These are phyloP conservation scores for Odontomyia ornata DNA, from an alignment of 2,888 invertebrate genomes.

Conservation along the genomic window DNA sequence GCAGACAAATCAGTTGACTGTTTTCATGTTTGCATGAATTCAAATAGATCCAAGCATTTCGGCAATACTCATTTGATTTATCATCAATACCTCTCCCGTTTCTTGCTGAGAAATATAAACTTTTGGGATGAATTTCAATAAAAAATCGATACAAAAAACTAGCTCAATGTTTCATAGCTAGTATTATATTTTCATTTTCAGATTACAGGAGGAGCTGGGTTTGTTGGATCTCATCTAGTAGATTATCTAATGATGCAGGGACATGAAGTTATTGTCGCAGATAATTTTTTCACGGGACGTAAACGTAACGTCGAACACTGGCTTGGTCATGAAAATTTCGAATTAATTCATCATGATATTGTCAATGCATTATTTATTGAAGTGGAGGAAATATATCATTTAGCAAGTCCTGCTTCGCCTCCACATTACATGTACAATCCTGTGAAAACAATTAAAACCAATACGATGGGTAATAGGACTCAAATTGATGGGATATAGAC, in stretches of 20 bases:
- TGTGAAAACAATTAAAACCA: constrained; percentile 99
- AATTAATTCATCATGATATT: constrained; percentile 98
- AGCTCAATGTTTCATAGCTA: no score
- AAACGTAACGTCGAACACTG: constrained; percentile 98
- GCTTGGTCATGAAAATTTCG: constrained; percentile 99
- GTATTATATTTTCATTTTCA: constrained; percentile 59
- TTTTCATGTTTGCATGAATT: no score
- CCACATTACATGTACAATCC: constrained; percentile 99
- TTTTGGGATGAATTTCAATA: no score
- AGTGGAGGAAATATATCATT: constrained; percentile 97
- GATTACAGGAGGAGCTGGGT: constrained; percentile 96
- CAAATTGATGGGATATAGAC: no score
- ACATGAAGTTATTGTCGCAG: constrained; percentile 95
- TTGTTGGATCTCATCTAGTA: constrained; percentile 98
- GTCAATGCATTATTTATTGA: constrained; percentile 97
- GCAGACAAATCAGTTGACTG: no score
- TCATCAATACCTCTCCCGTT: no score
- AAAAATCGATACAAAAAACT: neutral
- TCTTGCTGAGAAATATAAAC: no score
- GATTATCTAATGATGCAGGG: constrained; percentile 95
- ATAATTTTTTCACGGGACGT: constrained; percentile 98
- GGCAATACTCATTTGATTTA: no score
- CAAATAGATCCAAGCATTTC: no score
- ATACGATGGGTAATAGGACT: constrained; percentile 76
- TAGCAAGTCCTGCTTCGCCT: constrained; percentile 98